Conservation (phyloP, 1,140 invertebrate species). For the Brachionus rubens region DNA sequence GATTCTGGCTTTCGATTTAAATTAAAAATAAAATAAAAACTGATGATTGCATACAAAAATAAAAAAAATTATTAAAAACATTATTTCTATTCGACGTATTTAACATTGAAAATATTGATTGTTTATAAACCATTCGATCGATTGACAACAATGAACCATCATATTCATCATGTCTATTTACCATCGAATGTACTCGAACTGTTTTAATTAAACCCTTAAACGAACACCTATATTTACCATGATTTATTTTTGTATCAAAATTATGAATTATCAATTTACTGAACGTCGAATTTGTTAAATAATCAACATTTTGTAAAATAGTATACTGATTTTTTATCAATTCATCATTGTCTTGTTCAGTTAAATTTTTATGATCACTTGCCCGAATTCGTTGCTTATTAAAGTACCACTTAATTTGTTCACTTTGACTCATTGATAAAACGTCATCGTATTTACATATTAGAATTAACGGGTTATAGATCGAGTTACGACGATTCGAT, state of each 20-base stretch:
- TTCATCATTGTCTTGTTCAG: not conserved
- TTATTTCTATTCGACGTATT: not conserved
- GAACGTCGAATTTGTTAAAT: constrained; percentile 3
- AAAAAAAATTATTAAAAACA: too few relatives aligned
- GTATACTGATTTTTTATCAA: not conserved
- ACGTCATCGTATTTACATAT: constrained; percentile 21
- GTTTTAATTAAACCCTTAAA: constrained; percentile 8
- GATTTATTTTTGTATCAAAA: constrained; percentile 3
- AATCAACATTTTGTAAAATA: constrained; percentile 11
- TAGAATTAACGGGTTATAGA: not conserved
- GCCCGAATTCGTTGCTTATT: not conserved
- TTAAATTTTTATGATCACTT: not conserved
- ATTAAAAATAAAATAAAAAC: too few relatives aligned
- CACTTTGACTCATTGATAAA: not conserved
- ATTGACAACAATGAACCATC: not conserved
- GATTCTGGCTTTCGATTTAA: too few relatives aligned
- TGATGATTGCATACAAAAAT: too few relatives aligned
- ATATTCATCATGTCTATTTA: not conserved
- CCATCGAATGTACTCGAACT: not conserved
- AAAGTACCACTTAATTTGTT: constrained; percentile 16
- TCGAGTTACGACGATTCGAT: not conserved
- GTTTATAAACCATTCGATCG: not conserved
- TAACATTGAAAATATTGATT: constrained; percentile 27
- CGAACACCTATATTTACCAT: constrained; percentile 14
- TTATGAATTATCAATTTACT: constrained; percentile 24